Evolutionary conservation across 2,888 invertebrate genomes (phyloP).

Genomic region (Trichopria drosophilae): DNA sequence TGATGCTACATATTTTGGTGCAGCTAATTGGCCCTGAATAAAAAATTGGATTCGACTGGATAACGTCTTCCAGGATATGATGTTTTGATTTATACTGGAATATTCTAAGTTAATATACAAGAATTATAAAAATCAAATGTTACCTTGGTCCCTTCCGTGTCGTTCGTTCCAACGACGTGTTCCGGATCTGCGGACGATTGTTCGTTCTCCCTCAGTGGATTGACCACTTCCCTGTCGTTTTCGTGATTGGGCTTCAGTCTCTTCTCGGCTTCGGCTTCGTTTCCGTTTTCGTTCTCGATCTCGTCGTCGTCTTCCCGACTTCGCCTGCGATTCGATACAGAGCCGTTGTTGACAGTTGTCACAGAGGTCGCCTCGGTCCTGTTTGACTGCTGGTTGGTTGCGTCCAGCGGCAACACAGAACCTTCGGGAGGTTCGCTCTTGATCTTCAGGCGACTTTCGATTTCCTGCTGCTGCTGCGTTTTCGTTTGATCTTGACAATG

Average conservation of each 20-base stretch:
- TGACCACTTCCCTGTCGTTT: conserved; percentile 37
- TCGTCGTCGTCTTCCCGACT: conserved; percentile 40
- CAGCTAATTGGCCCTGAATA: no score
- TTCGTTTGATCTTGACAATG: conserved; percentile 27
- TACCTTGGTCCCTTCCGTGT: conserved; percentile 55
- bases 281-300: conserved; percentile 33
- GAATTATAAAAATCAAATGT: background rate
- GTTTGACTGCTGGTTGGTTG: conserved; percentile 11
- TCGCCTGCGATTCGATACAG: conserved; percentile 34
- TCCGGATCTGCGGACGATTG: conserved; percentile 42
- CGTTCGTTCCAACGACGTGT: conserved; percentile 45
- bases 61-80: no score
- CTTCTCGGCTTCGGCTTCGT: conserved; percentile 45
- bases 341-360: no score
- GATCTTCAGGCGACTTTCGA: conserved; percentile 44
- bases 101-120: background rate
- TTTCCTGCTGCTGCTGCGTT: conserved; percentile 44
- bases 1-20: no score
- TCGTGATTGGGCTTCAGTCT: conserved; percentile 46
- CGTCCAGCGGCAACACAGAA: conserved; percentile 20
- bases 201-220: conserved; percentile 50
- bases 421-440: conserved; percentile 39
- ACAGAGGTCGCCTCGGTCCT: conserved; percentile 21
- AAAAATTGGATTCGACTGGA: no score
- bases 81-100: no score